Percentiles rank a stretch among this genome's conserved stretches.
Evolutionary conservation across 2,113 vertebrate species (phyloP).

Genomic region (Oreochromis aureus): DNA sequence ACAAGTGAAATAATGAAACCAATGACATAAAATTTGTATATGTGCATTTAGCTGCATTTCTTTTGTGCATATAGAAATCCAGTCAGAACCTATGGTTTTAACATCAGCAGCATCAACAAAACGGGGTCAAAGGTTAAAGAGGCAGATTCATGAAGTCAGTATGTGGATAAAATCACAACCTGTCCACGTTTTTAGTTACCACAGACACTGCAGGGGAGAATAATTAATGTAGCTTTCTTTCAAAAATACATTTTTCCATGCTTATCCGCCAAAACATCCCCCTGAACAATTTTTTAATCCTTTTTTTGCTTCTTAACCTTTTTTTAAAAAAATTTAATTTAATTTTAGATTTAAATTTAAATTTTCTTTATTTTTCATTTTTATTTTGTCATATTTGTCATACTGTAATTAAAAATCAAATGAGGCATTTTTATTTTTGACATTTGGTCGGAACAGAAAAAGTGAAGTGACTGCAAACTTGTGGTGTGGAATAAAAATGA

Average conservation of each 20-base stretch:
- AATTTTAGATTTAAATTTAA: not conserved
- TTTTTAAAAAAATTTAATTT: not conserved
- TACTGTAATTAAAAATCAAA: conserved; percentile 15
- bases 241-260: not conserved
- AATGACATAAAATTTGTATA: not conserved
- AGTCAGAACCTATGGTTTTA: not conserved
- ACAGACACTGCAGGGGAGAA: not conserved
- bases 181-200: not conserved
- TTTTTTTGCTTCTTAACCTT: not conserved
- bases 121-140: conserved; percentile 19
- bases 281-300: not conserved
- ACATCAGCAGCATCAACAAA: not conserved
- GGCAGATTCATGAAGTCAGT: not conserved
- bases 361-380: not conserved
- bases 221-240: not conserved
- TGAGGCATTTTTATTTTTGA: conserved; percentile 37
- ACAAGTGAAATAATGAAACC: not conserved
- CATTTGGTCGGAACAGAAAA: conserved; percentile 52
- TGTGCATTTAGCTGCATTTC: not conserved
- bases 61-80: not conserved
- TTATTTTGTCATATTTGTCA: conserved; percentile 5
- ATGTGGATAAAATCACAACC: not conserved
- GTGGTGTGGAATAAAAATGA: conserved; percentile 64
- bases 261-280: not conserved
- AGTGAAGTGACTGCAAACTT: conserved; percentile 51